A percentile compares a stretch with the other conserved stretches of the same genome.
phyloP scores from a whole-genome alignment of 2,888 invertebrate genomes.

The Hermaeophaga mercurialis region DNA sequence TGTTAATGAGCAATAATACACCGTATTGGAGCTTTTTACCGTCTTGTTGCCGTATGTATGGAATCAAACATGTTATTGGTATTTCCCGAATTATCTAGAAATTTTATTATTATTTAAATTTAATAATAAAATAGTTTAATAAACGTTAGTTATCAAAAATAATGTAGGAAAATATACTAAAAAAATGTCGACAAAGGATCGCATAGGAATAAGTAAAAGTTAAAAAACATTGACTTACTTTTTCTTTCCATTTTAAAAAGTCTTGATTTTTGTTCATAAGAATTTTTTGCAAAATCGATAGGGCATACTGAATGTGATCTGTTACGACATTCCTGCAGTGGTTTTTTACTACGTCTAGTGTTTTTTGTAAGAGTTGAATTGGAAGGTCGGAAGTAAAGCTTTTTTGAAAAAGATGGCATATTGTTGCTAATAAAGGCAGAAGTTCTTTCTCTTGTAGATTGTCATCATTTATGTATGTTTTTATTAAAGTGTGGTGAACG shows the following conservation, averaged over 20 bases:
- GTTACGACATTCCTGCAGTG: conserved; percentile 28
- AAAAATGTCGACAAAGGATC: background rate
- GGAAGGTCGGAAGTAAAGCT: conserved; percentile 41
- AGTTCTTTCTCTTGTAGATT: conserved; percentile 32
- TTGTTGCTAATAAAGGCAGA: conserved; percentile 39
- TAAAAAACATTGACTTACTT: conserved; percentile 34
- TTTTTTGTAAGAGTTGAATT: conserved; percentile 42
- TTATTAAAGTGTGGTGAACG: conserved; percentile 34
- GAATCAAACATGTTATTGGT: conserved; percentile 43
- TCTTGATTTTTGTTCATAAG: conserved; percentile 40
- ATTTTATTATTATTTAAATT: too few relatives aligned
- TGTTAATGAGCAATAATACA: conserved; percentile 51
- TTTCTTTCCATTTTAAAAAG: conserved; percentile 47
- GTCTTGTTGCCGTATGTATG: conserved; percentile 43
- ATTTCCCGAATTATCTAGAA: conserved; percentile 16
- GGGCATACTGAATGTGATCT: conserved; percentile 44
- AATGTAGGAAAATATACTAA: conserved; percentile 27
- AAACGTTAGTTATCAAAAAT: too few relatives aligned
- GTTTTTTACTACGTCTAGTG: conserved; percentile 43
- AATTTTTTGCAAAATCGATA: conserved; percentile 50
- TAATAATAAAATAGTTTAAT: too few relatives aligned
- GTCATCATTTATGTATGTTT: conserved; percentile 34
- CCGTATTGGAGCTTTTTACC: conserved; percentile 47
- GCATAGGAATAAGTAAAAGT: background rate
- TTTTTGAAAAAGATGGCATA: conserved; percentile 49